Conservation (phyloP, 2,888 invertebrate species). For the Bruchidius siliquastri region DNA sequence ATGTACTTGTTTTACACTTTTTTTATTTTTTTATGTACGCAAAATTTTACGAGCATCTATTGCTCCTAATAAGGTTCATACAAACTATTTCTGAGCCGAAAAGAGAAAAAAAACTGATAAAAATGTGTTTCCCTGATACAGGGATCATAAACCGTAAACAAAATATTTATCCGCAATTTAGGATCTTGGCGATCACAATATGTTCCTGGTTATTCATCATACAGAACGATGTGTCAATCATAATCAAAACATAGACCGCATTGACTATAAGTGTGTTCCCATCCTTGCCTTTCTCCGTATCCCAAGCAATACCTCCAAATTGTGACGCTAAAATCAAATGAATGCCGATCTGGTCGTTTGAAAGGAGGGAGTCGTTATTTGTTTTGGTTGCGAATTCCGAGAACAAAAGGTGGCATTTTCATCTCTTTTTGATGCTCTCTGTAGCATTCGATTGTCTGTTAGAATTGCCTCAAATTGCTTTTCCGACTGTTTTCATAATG, state of each 20-base stretch:
- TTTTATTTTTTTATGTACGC: too few species aligned
- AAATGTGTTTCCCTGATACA: too few species aligned
- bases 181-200: too few species aligned
- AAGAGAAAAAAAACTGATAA: too few species aligned
- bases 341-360: constrained; percentile 22
- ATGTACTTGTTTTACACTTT: too few species aligned
- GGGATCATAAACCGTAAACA: too few species aligned
- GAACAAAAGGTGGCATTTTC: constrained; percentile 34
- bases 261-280: not conserved
- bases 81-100: too few species aligned
- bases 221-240: too few species aligned
- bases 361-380: constrained; percentile 29
- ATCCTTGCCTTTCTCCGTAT: constrained; percentile 4
- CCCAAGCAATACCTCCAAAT: constrained; percentile 15
- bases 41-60: too few species aligned
- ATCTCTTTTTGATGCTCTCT: constrained; percentile 37
- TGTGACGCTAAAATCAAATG: constrained; percentile 20
- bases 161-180: too few species aligned
- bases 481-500: constrained; percentile 44
- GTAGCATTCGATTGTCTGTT: constrained; percentile 43
- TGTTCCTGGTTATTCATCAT: too few species aligned
- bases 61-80: too few species aligned
- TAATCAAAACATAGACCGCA: not conserved
- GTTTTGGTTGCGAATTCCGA: constrained; percentile 31
- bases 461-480: constrained; percentile 46